Conservation (phyloP, 2,797 vertebrate species). For the Coilia nasus region DNA sequence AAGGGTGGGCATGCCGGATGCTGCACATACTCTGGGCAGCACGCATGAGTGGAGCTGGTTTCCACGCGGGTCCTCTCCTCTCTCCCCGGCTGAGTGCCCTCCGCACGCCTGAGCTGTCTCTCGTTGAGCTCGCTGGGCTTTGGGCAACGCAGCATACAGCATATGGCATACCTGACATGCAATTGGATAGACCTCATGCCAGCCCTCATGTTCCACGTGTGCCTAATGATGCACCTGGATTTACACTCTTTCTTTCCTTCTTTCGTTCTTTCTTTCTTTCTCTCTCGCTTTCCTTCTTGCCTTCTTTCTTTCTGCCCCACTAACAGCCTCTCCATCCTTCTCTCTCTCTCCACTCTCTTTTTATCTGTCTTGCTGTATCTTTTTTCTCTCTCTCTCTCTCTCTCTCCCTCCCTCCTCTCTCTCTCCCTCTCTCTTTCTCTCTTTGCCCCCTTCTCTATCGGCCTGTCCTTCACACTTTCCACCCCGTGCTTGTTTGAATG, state of each 20-base stretch:
- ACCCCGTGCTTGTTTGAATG: too few species aligned
- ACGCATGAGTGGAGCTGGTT: too few species aligned
- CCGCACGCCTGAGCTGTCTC: background rate
- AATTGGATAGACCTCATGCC: conserved; percentile 19
- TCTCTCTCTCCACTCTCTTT: background rate
- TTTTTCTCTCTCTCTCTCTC: too few species aligned
- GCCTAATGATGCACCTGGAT: background rate
- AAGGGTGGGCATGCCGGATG: too few species aligned
- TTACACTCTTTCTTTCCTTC: background rate
- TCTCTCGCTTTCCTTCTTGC: background rate
- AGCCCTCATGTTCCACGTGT: background rate
- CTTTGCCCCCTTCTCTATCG: too few species aligned
- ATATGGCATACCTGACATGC: conserved; percentile 36
- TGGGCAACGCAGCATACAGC: background rate
- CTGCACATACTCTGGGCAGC: too few species aligned
- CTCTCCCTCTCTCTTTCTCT: too few species aligned
- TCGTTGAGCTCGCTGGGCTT: too few species aligned
- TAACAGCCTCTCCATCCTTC: background rate
- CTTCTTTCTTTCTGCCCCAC: too few species aligned
- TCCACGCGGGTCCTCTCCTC: background rate
- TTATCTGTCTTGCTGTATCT: background rate
- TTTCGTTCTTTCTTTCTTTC: background rate
- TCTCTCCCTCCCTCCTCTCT: too few species aligned
- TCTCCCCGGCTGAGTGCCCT: conserved; percentile 10
- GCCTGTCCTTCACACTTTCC: too few species aligned